Evolutionary conservation across 2,797 vertebrate species (phyloP).

Genomic region (Typhlichthys eigenmanni): DNA sequence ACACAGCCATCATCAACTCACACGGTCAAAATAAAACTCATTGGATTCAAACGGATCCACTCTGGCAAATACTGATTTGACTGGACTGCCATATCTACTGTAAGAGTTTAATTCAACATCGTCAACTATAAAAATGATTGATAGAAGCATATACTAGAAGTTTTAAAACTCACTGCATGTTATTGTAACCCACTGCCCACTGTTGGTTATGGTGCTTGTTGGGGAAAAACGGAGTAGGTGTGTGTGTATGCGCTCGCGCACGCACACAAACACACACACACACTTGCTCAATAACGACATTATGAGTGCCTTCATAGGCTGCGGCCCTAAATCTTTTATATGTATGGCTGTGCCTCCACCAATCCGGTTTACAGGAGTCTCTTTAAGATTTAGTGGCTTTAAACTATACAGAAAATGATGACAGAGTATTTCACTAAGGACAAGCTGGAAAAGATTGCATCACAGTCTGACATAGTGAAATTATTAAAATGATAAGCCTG

Average conservation of each 20-base stretch:
- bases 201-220: too few species aligned
- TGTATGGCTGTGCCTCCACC: constrained; percentile 69
- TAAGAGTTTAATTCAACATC: too few species aligned
- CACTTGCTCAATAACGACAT: constrained; percentile 60
- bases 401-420: constrained; percentile 73
- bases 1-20: constrained; percentile 41
- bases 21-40: constrained; percentile 18
- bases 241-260: background rate
- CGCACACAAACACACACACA: background rate
- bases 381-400: constrained; percentile 73
- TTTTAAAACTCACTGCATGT: too few species aligned
- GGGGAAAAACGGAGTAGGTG: background rate
- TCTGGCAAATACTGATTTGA: too few species aligned
- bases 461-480: constrained; percentile 41
- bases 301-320: constrained; percentile 54
- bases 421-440: constrained; percentile 66
- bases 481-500: constrained; percentile 49
- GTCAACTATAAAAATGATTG: too few species aligned
- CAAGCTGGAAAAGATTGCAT: constrained; percentile 53
- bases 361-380: constrained; percentile 67
- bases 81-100: too few species aligned
- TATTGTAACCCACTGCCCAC: too few species aligned
- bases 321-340: constrained; percentile 66
- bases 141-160: too few species aligned
- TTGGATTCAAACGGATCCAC: too few species aligned